Conservation (phyloP, 1,140 invertebrate species). For the Acyrthosiphon pisum region DNA sequence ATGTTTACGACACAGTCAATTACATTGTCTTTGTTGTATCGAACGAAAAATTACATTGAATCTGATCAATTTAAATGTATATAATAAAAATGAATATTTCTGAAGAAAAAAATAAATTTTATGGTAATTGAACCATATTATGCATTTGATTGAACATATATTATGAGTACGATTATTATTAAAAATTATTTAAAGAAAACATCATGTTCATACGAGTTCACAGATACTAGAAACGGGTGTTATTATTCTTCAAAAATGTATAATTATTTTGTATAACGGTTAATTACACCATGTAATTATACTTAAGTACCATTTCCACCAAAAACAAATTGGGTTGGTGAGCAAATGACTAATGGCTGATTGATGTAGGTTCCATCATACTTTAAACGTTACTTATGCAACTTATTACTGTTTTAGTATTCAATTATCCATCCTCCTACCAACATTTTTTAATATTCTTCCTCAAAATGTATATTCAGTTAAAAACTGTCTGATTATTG, state of each 20-base stretch:
- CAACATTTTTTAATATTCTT: too few species aligned
- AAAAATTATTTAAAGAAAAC: not conserved
- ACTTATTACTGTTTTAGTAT: not conserved
- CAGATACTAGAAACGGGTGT: not conserved
- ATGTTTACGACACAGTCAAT: too few species aligned
- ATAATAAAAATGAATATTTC: not conserved
- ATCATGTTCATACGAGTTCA: not conserved
- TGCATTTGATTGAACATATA: not conserved
- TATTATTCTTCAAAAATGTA: not conserved
- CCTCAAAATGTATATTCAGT: too few species aligned
- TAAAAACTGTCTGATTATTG: too few species aligned
- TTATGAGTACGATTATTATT: not conserved
- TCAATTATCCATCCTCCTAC: not conserved
- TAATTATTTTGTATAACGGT: not conserved
- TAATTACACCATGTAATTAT: not conserved
- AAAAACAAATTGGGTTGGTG: not conserved
- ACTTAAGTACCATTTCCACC: not conserved
- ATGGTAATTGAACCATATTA: not conserved
- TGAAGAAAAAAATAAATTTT: not conserved
- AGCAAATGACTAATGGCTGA: not conserved
- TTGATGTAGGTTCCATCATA: not conserved
- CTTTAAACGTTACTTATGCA: not conserved
- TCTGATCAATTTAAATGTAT: too few species aligned
- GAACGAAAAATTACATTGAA: too few species aligned
- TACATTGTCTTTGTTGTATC: too few species aligned